Conservation (phyloP, 2,888 invertebrate species). For the Cerceris ruficornis region DNA sequence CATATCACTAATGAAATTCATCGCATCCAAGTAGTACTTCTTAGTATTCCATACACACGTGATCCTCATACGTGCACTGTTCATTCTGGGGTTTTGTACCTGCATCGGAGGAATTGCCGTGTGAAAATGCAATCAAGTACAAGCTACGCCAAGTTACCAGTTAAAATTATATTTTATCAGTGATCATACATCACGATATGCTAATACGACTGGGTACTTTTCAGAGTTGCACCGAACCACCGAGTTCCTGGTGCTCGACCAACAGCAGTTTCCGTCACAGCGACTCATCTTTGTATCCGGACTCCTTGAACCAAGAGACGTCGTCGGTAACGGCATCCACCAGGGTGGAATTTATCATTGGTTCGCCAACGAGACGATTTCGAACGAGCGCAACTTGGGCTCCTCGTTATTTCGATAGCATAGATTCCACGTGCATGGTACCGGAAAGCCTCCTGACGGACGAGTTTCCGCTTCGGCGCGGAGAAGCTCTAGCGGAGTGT, state of each 20-base stretch:
- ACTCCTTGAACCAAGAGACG: conserved; percentile 83
- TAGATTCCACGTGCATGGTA: conserved; percentile 82
- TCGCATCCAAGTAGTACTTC: background rate
- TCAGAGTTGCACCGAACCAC: conserved; percentile 75
- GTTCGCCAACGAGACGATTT: conserved; percentile 78
- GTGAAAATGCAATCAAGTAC: conserved; percentile 23
- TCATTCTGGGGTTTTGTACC: conserved; percentile 37
- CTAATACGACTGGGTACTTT: conserved; percentile 45
- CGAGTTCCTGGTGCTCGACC: conserved; percentile 79
- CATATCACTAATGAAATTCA: too few species aligned
- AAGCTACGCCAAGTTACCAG: conserved; percentile 17
- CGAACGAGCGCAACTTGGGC: conserved; percentile 81
- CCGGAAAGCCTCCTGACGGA: conserved; percentile 80
- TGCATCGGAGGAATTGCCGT: conserved; percentile 27
- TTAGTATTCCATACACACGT: background rate
- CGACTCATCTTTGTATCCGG: conserved; percentile 81
- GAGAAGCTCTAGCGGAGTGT: conserved; percentile 84
- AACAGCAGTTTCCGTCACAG: conserved; percentile 74
- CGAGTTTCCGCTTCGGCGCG: conserved; percentile 81
- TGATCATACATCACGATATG: background rate
- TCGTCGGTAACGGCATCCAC: conserved; percentile 81
- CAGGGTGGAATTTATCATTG: conserved; percentile 83
- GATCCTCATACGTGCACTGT: conserved; percentile 39
- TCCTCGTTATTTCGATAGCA: conserved; percentile 86
- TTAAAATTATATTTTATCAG: background rate